These are phyloP conservation scores for Oophaga sylvatica DNA, from an alignment of 2,797 vertebrate genomes.

Conservation along the genomic window DNA sequence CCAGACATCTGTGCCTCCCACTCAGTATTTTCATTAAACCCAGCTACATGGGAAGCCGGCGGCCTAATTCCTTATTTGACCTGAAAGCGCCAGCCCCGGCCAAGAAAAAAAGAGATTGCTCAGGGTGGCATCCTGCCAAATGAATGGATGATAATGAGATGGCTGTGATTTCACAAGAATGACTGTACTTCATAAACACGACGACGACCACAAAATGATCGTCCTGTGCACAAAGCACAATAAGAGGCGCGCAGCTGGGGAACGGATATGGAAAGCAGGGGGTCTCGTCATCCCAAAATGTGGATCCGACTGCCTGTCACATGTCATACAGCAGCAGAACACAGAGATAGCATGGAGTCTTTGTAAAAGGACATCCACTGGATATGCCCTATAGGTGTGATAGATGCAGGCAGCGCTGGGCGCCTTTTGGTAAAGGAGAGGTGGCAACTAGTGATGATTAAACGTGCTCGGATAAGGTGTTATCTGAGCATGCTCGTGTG, in stretches of 20 bases:
- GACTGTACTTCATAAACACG: background rate
- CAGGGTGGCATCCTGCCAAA: constrained; percentile 9
- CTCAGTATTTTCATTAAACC: constrained; percentile 12
- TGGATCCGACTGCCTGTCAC: too few relatives aligned
- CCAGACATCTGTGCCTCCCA: constrained; percentile 48
- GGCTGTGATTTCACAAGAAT: background rate
- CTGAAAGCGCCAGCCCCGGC: constrained; percentile 12
- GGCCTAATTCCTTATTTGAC: constrained; percentile 29
- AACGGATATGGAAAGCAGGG: too few relatives aligned
- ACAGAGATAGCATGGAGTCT: too few relatives aligned
- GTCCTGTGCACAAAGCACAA: background rate
- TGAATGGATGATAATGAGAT: background rate
- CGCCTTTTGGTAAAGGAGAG: too few relatives aligned
- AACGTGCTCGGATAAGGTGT: too few relatives aligned
- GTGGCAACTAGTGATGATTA: too few relatives aligned
- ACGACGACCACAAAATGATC: background rate
- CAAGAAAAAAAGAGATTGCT: background rate
- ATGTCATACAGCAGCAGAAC: too few relatives aligned
- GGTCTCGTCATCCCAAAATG: too few relatives aligned
- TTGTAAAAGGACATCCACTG: too few relatives aligned
- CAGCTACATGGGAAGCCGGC: constrained; percentile 6
- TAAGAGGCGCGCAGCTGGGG: background rate
- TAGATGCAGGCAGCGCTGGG: too few relatives aligned
- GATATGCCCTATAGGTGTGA: too few relatives aligned
- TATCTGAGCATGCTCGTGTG: too few relatives aligned